These are phyloP conservation scores for Agrypnia vestita DNA, from an alignment of 1,140 invertebrate genomes.

Conservation along the genomic window DNA sequence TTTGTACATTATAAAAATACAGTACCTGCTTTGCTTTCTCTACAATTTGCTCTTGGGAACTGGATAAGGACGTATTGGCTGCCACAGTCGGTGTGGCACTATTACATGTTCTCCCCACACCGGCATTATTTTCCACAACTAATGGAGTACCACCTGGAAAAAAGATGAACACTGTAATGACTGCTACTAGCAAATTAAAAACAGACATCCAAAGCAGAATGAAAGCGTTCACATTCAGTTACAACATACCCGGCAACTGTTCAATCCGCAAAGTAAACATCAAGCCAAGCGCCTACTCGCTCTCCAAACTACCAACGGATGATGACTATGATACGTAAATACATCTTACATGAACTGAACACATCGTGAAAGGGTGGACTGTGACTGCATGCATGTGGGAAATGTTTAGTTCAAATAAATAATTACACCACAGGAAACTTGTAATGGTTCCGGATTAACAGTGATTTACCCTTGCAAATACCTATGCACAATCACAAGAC, in stretches of 20 bases:
- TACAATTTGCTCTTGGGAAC: slow-evolving; percentile 84
- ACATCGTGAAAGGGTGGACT: neutral
- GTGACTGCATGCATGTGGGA: slow-evolving; percentile 22
- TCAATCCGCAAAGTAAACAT: slow-evolving; percentile 45
- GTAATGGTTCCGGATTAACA: neutral
- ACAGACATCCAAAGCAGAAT: slow-evolving; percentile 48
- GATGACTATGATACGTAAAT: slow-evolving; percentile 26
- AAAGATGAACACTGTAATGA: neutral
- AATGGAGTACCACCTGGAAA: slow-evolving; percentile 74
- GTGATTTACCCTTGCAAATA: slow-evolving; percentile 2
- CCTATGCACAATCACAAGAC: neutral
- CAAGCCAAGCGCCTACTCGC: slow-evolving; percentile 46
- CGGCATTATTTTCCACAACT: slow-evolving; percentile 62
- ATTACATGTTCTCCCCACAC: slow-evolving; percentile 58
- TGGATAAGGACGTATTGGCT: slow-evolving; percentile 55
- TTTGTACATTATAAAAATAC: neutral
- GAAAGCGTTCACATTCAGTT: slow-evolving; percentile 45
- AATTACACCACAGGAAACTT: neutral
- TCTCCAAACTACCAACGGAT: slow-evolving; percentile 18
- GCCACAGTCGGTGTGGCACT: slow-evolving; percentile 57
- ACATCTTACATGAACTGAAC: slow-evolving; percentile 7
- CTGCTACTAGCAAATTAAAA: neutral
- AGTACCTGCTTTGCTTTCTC: slow-evolving; percentile 87
- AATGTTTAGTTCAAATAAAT: neutral
- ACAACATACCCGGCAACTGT: slow-evolving; percentile 5